Evolutionary conservation across 1,140 invertebrate genomes (phyloP).

Genomic region (Heliothis subflexa): DNA sequence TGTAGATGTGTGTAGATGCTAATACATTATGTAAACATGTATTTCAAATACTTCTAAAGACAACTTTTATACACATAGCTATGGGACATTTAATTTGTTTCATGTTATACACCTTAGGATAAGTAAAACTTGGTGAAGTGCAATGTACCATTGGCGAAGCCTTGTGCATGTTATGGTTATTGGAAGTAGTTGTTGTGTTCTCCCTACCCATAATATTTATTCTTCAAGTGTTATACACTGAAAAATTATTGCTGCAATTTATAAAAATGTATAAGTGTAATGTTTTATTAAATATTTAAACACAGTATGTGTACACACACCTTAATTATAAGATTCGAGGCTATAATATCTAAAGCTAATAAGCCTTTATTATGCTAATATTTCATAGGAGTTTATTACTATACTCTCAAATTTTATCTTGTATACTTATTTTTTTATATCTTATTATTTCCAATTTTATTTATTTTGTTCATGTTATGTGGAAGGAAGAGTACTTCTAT

Average conservation of each 20-base stretch:
- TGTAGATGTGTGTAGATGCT: conserved; percentile 57
- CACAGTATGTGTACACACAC: conserved; percentile 48
- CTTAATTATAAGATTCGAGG: conserved; percentile 56
- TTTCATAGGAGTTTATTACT: conserved; percentile 55
- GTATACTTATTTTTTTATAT: conserved; percentile 51
- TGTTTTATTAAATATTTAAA: conserved; percentile 51
- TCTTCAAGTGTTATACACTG: conserved; percentile 75
- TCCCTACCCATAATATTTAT: conserved; percentile 74
- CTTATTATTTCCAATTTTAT: conserved; percentile 59
- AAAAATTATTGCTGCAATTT: conserved; percentile 69
- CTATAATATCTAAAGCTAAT: conserved; percentile 58
- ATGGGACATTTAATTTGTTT: conserved; percentile 49
- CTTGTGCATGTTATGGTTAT: conserved; percentile 73
- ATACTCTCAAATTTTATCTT: conserved; percentile 59
- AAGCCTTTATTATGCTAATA: conserved; percentile 56
- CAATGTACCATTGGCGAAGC: conserved; percentile 80
- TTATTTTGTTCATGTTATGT: conserved; percentile 66
- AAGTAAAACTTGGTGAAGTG: conserved; percentile 72
- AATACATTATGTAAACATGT: conserved; percentile 60
- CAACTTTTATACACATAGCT: conserved; percentile 58
- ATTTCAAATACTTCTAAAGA: conserved; percentile 68
- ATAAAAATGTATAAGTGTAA: conserved; percentile 53
- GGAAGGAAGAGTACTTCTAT: conserved; percentile 64
- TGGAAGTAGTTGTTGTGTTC: conserved; percentile 66
- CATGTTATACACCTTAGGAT: conserved; percentile 59